These are phyloP conservation scores for Odontophorus gujanensis DNA, from an alignment of 2,113 vertebrate species.

Conservation along the genomic window DNA sequence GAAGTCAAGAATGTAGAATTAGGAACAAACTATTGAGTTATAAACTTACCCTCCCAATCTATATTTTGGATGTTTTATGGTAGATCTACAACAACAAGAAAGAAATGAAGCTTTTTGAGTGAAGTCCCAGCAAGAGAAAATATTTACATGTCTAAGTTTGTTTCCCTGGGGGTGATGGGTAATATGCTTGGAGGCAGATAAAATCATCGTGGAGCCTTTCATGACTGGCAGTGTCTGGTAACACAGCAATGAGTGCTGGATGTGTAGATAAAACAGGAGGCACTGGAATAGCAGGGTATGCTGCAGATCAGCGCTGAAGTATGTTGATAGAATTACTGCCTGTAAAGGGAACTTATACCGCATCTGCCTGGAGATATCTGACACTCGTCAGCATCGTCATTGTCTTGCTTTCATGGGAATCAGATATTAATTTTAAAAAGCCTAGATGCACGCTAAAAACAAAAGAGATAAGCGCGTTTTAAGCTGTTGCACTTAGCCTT, in stretches of 20 bases:
- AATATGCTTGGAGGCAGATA: slow-evolving; percentile 42
- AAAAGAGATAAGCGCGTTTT: not conserved
- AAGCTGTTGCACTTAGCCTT: not conserved
- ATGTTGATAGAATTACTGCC: slow-evolving; percentile 41
- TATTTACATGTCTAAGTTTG: slow-evolving; percentile 55
- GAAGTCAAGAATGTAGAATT: not conserved
- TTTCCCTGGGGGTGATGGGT: not conserved
- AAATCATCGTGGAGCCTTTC: slow-evolving; percentile 51
- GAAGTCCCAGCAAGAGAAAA: slow-evolving; percentile 5
- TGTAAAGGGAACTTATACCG: not conserved
- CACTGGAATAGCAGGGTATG: not conserved
- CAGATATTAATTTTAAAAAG: slow-evolving; percentile 54
- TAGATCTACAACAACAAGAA: not conserved
- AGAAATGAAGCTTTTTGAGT: not conserved
- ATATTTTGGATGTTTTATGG: not conserved
- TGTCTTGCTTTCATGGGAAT: slow-evolving; percentile 33
- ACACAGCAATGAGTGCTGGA: slow-evolving; percentile 16
- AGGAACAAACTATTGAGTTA: not conserved
- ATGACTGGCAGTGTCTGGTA: slow-evolving; percentile 59
- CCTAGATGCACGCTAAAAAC: slow-evolving; percentile 7
- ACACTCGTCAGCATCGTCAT: slow-evolving; percentile 29
- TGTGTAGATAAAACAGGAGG: slow-evolving; percentile 40
- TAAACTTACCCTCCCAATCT: not conserved
- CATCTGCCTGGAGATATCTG: slow-evolving; percentile 38
- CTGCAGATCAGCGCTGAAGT: not conserved